Base-by-base conservation (phyloP, 1,140 invertebrate species). In the Drosophila lacertosa region DNA sequence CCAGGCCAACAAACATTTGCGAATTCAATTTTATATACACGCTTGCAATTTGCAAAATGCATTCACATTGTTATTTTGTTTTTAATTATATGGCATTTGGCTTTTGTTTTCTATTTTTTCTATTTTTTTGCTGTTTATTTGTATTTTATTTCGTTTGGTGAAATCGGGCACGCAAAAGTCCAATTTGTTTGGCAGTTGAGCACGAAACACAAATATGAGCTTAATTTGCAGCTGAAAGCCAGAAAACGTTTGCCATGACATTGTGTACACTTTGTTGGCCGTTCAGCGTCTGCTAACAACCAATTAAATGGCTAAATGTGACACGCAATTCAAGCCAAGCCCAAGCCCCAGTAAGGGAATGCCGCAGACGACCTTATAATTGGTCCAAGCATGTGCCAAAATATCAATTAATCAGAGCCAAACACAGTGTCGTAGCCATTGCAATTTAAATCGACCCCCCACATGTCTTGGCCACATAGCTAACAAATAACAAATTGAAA, bases 151-250 rank as follows among this genome's bases (percentile, higher is more conserved):
- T 70, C 68, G 53, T 13, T n/a, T n/a, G 11, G 50, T 57, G 48
- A 47, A 82, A 74, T 69, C 57, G 58, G 58, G 62, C 82, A 86
- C 77, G 78, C 77, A 79, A 89, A 78, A 78, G 59, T 68, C 74
- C 74, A 86, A 86, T 86, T 86, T 86, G 82, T 82, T 82, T 71
- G 66, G 50, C 50, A 45, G 29, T 16, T 13, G 42, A 64, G 66
- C 59, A 71, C 44, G 55, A 71, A 72, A 63, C 45, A 60, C 62
- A 63, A 73, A 75, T 67, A 77, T 68, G 59, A 62, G 73, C 77
- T 86, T 81, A 77, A 86, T 88, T 86, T 77, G 74, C 64, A 77
- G 81, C 62, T 90, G 68, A 82, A 76, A 78, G 77, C 59, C 22
- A 59, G 33, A 58, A 77, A 86, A 63, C 80, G 80, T 77, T 86